These are phyloP conservation scores for Eufriesea mexicana DNA, from an alignment of 1,140 invertebrate genomes.

Conservation along the genomic window DNA sequence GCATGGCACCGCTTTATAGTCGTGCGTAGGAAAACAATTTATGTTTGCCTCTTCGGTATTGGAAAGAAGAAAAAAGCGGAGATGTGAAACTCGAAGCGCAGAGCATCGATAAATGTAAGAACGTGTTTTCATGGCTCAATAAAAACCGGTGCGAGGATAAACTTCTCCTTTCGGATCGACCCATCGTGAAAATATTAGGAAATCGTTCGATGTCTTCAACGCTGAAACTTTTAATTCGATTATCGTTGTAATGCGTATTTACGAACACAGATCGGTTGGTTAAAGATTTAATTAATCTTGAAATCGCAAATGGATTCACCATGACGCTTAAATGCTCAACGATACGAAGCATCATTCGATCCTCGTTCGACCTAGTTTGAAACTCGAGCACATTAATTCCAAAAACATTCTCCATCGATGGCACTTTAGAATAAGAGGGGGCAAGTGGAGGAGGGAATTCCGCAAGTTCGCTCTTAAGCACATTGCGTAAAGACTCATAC, in stretches of 20 bases:
- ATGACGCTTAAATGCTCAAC: not conserved
- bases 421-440: too few relatives aligned
- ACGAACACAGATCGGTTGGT: not conserved
- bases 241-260: not conserved
- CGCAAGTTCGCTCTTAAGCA: constrained; percentile 1
- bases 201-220: not conserved
- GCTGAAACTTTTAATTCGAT: not conserved
- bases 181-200: constrained; percentile 1
- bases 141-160: constrained; percentile 9
- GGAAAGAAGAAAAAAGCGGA: not conserved
- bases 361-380: constrained; percentile 45
- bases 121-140: constrained; percentile 13
- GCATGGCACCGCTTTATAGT: not conserved
- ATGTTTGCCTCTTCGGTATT: not conserved
- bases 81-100: not conserved
- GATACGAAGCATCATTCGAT: not conserved
- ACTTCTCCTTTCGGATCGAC: constrained; percentile 3
- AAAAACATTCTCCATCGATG: constrained; percentile 44
- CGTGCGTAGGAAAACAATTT: constrained; percentile 29
- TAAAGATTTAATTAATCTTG: constrained; percentile 35
- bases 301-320: constrained; percentile 26
- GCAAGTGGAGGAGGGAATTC: not conserved
- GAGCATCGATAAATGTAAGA: constrained; percentile 4
- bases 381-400: constrained; percentile 47
- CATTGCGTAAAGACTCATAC: not conserved